Evolutionary conservation across 2,888 invertebrate species (phyloP).

Genomic region (Ellobium chinense): DNA sequence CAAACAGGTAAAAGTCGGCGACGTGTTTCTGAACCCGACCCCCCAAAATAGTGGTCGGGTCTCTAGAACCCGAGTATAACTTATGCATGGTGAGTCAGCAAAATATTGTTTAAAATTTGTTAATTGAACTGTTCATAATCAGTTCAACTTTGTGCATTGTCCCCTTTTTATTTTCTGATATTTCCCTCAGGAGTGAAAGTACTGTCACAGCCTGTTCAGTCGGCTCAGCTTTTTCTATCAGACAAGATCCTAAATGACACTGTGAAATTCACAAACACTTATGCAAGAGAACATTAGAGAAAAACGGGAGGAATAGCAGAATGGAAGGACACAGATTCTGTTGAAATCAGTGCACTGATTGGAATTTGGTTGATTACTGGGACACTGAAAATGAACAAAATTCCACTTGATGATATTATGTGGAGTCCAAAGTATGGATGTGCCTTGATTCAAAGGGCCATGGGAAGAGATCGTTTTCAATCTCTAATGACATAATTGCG

Average conservation of each 20-base stretch:
- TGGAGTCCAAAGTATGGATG: neutral
- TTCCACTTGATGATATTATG: neutral
- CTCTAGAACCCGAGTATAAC: too few relatives aligned
- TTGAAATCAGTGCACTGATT: neutral
- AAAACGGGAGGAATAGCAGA: neutral
- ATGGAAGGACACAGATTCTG: neutral
- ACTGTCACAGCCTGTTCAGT: neutral
- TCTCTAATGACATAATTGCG: neutral
- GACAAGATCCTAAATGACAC: neutral
- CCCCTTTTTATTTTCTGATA: too few relatives aligned
- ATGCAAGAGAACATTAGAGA: neutral
- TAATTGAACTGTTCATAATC: too few relatives aligned
- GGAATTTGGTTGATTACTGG: neutral
- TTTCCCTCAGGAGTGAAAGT: too few relatives aligned
- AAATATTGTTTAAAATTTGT: too few relatives aligned
- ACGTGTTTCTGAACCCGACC: too few relatives aligned
- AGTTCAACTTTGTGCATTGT: too few relatives aligned
- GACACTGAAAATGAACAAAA: neutral
- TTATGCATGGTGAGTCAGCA: too few relatives aligned
- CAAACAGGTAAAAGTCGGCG: too few relatives aligned
- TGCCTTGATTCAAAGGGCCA: neutral
- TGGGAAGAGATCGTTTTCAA: neutral
- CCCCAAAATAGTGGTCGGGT: too few relatives aligned
- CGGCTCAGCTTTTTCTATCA: neutral
- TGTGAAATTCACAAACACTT: neutral